Base-by-base conservation (phyloP, 2,797 vertebrate genomes). In the Muraenolepis orangiensis region DNA sequence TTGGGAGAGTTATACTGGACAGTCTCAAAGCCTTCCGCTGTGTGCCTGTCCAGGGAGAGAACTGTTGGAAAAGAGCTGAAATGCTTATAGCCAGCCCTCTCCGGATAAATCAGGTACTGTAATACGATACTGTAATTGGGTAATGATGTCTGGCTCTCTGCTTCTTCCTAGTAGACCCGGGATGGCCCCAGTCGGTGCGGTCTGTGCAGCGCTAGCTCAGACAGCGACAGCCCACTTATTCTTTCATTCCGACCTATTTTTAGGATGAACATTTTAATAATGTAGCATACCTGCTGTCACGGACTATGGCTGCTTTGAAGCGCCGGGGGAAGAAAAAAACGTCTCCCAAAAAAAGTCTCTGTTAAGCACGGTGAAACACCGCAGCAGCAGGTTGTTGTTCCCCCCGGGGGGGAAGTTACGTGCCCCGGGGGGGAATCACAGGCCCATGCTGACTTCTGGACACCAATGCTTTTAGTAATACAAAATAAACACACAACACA, bases 401-500 rank as follows among this genome's bases (percentile, higher is more conserved):
- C n/a, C n/a, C n/a, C n/a, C n/a, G n/a, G n/a, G n/a, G n/a, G n/a
- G n/a, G n/a, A n/a, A n/a, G n/a, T n/a, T n/a, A n/a, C n/a, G n/a
- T n/a, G n/a, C n/a, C n/a, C n/a, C n/a, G n/a, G n/a, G n/a, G n/a
- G 51, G 51, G 20, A 64, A 26, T 26, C n/a, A 64, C 23, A 12
- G 13, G 66, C 66, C 66, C 30, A 14, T n/a, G 28, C 29, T 67
- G 11, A 4, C 26, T 67, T 30, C 3, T 4, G 11, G 28, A 67
- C 66, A 31, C 66, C 8, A 12, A 0, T n/a, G 30, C 4, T 67
- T 30, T 28, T 4, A 30, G 6, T 16, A 31, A 30, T 16, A 67
- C 34, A 46, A 40, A 70, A 80, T 34, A 77, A 74, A 75, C 81
- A 75, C 82, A 76, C n/a, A n/a, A n/a, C n/a, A n/a, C n/a, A n/a